Conservation (phyloP, 2,113 vertebrate genomes). For the Oriolus oriolus region DNA sequence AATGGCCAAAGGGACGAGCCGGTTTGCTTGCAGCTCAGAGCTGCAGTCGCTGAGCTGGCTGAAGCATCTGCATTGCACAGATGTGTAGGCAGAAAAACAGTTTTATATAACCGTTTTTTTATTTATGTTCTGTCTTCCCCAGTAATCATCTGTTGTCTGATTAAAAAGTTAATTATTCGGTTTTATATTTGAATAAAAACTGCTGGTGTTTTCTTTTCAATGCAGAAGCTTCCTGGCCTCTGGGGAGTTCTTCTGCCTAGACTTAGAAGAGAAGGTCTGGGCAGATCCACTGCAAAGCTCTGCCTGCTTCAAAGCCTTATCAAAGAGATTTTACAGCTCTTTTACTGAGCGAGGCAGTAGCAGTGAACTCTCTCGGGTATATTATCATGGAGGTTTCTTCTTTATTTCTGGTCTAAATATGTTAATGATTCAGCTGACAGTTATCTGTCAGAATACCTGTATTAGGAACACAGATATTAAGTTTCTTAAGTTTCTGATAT, state of each 20-base stretch:
- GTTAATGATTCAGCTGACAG: neutral
- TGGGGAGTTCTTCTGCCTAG: neutral
- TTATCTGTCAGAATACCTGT: neutral
- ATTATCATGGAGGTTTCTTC: neutral
- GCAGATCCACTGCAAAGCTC: neutral
- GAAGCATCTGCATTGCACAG: neutral
- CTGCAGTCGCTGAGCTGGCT: neutral
- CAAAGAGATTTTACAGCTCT: neutral
- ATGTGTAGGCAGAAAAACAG: neutral
- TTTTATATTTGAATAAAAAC: neutral
- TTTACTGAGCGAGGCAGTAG: neutral
- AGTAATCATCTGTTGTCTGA: neutral
- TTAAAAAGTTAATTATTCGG: neutral
- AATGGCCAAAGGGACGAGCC: neutral
- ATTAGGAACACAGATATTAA: neutral
- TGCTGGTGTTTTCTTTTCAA: neutral
- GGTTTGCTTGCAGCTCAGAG: neutral
- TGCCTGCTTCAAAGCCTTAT: constrained; percentile 16
- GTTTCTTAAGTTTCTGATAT: neutral
- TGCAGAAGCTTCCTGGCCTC: neutral
- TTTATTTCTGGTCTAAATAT: neutral
- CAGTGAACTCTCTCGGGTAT: neutral
- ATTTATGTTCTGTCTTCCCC: neutral
- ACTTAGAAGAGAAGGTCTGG: neutral
- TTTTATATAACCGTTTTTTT: neutral